Evolutionary conservation across 2,888 invertebrate genomes (phyloP).

Genomic region (Drosophila borealis): DNA sequence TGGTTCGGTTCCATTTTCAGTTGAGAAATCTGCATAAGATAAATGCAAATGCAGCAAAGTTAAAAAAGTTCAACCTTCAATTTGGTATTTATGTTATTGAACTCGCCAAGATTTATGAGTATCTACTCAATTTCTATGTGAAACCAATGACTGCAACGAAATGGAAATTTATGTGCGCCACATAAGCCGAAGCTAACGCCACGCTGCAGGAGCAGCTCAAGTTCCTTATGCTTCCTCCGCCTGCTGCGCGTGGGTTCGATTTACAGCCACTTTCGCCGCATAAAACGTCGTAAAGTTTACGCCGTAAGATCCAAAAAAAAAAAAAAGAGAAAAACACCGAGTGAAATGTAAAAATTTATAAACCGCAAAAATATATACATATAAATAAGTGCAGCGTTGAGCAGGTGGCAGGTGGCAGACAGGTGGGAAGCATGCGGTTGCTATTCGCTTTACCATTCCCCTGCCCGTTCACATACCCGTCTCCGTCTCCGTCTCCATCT

Average conservation of each 20-base stretch:
- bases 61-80: conserved; percentile 59
- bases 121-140: conserved; percentile 76
- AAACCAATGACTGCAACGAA: conserved; percentile 76
- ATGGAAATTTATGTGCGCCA: conserved; percentile 75
- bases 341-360: conserved; percentile 78
- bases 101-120: conserved; percentile 74
- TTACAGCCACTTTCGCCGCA: conserved; percentile 76
- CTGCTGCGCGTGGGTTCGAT: conserved; percentile 32
- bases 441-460: conserved; percentile 24
- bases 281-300: conserved; percentile 73
- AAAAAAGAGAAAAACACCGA: conserved; percentile 30
- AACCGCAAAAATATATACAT: conserved; percentile 70
- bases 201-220: conserved; percentile 33
- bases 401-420: conserved; percentile 46
- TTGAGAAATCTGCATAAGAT: conserved; percentile 40
- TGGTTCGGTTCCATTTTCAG: conserved; percentile 25
- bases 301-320: conserved; percentile 59
- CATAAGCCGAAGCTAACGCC: conserved; percentile 50
- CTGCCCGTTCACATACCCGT: not conserved
- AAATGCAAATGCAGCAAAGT: conserved; percentile 55
- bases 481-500: not conserved
- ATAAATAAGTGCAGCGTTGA: conserved; percentile 56
- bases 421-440: conserved; percentile 41
- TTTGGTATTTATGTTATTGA: conserved; percentile 78
- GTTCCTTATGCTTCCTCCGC: not conserved